Percentiles rank a stretch among this genome's conserved stretches.
These are phyloP conservation scores for Pelodiscus sinensis DNA, from an alignment of 2,113 vertebrate species.

Conservation along the genomic window DNA sequence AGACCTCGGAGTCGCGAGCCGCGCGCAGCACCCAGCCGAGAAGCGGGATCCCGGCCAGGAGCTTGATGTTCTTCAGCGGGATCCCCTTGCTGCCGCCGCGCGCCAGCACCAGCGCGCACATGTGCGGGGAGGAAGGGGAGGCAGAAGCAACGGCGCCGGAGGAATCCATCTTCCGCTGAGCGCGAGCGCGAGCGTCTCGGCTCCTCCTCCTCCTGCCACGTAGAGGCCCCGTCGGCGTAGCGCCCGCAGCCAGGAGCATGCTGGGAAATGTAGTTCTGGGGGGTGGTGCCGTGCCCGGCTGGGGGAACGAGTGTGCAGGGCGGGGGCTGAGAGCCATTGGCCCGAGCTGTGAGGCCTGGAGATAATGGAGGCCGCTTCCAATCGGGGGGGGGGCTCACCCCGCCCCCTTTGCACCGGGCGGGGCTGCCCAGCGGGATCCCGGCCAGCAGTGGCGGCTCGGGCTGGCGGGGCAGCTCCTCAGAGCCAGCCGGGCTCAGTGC, in stretches of 20 bases:
- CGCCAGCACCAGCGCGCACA: constrained; percentile 85
- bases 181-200: constrained; percentile 19
- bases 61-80: constrained; percentile 90
- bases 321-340: too few relatives aligned
- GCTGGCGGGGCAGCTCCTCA: too few relatives aligned
- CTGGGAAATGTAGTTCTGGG: neutral
- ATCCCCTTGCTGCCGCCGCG: constrained; percentile 91
- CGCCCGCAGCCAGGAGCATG: neutral
- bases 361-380: too few relatives aligned
- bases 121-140: constrained; percentile 29
- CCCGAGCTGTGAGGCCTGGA: too few relatives aligned
- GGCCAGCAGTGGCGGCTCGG: neutral
- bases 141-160: constrained; percentile 23
- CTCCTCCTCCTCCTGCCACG: constrained; percentile 45
- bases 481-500: too few relatives aligned
- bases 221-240: neutral
- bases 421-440: neutral
- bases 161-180: constrained; percentile 62
- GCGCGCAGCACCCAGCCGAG: constrained; percentile 89
- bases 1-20: constrained; percentile 80
- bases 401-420: too few relatives aligned
- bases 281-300: neutral
- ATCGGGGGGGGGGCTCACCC: too few relatives aligned
- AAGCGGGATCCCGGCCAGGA: constrained; percentile 86
- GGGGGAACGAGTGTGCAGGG: too few relatives aligned